Evolutionary conservation across 2,797 vertebrate species (phyloP).

Genomic region (Myotis myotis): DNA sequence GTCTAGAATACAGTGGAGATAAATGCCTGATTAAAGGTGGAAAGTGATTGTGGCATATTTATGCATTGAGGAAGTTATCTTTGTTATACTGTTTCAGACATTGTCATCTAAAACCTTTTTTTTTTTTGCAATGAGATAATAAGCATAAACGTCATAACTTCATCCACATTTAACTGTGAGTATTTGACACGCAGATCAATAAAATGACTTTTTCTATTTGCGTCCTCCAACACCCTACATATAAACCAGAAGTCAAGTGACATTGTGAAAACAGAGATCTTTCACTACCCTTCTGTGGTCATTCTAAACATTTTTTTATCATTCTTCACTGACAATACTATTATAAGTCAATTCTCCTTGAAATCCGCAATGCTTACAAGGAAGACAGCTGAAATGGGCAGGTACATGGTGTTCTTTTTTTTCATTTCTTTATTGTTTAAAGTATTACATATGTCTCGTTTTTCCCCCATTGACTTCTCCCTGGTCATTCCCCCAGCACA

Average conservation of each 20-base stretch:
- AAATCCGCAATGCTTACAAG: not conserved
- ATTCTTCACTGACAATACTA: not conserved
- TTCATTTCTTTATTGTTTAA: too few species aligned
- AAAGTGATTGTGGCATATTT: not conserved
- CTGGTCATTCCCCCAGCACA: too few species aligned
- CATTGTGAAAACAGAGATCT: not conserved
- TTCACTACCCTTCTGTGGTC: not conserved
- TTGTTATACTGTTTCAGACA: not conserved
- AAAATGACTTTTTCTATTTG: not conserved
- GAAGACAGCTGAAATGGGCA: not conserved
- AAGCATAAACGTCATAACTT: not conserved
- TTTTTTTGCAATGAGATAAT: not conserved
- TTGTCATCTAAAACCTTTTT: not conserved
- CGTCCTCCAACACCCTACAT: not conserved
- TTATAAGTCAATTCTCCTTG: conserved; percentile 8
- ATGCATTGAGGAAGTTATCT: not conserved
- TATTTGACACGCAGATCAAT: not conserved
- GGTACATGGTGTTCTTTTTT: not conserved
- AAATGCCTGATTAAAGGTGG: not conserved
- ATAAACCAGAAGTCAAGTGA: conserved; percentile 27
- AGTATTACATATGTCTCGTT: too few species aligned
- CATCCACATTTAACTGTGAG: not conserved
- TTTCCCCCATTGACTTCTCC: too few species aligned
- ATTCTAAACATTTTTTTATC: conserved; percentile 17
- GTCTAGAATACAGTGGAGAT: not conserved